Conservation (phyloP, 2,797 vertebrate species). For the Agapornis canus region DNA sequence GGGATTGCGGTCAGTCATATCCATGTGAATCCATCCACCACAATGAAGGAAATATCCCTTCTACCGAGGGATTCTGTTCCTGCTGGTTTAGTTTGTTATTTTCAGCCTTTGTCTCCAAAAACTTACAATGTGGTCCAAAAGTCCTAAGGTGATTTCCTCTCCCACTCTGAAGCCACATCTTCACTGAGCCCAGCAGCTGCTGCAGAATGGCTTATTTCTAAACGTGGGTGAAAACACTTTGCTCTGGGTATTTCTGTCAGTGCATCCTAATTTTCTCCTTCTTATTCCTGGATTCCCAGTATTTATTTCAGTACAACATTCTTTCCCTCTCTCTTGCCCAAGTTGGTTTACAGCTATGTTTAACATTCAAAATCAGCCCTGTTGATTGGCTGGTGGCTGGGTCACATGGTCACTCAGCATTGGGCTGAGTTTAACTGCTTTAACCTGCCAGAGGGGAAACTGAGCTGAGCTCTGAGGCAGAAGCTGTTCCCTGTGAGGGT, state of each 20-base stretch:
- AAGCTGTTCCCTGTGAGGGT: background rate
- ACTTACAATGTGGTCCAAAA: background rate
- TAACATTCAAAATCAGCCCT: background rate
- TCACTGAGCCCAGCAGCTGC: background rate
- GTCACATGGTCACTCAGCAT: background rate
- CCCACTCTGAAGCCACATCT: background rate
- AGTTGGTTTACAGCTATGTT: background rate
- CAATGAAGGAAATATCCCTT: background rate
- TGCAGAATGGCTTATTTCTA: background rate
- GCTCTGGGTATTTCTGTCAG: background rate
- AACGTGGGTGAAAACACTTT: background rate
- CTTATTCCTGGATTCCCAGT: background rate
- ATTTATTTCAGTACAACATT: background rate
- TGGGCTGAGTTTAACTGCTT: background rate
- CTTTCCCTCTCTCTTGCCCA: background rate
- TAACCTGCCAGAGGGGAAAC: background rate
- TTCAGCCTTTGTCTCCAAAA: background rate
- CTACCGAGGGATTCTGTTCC: background rate
- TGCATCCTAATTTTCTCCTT: background rate
- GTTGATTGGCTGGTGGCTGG: background rate
- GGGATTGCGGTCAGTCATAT: rapidly evolving
- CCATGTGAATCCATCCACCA: background rate
- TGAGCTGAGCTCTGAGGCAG: background rate
- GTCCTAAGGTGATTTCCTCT: background rate
- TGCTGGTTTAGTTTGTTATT: background rate